A percentile compares a stretch with the other conserved stretches of the same genome.
phyloP scores from a whole-genome alignment of 2,888 invertebrate genomes.

The Lamproptera curius region DNA sequence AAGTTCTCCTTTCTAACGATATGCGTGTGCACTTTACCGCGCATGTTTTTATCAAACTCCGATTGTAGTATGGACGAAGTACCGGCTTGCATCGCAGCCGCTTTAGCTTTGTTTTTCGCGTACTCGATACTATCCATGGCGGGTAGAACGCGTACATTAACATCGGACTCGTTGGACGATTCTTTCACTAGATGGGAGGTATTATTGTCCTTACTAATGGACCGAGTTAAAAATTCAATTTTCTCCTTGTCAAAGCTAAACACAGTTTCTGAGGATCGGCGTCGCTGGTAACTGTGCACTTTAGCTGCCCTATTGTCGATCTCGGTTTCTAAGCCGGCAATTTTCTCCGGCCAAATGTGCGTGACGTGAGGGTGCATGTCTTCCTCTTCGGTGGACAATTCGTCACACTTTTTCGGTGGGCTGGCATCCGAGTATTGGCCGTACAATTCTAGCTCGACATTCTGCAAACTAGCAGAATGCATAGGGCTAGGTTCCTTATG shows the following conservation, averaged over 20 bases:
- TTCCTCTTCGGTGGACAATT: conserved; percentile 73
- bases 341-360: conserved; percentile 78
- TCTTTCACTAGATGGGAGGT: conserved; percentile 64
- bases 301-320: conserved; percentile 67
- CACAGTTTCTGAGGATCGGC: conserved; percentile 84
- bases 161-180: conserved; percentile 73
- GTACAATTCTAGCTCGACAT: conserved; percentile 83
- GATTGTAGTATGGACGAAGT: conserved; percentile 78
- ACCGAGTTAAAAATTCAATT: conserved; percentile 83
- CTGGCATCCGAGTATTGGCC: conserved; percentile 55
- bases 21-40: conserved; percentile 60
- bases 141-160: conserved; percentile 66
- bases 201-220: conserved; percentile 60
- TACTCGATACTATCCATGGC: conserved; percentile 77
- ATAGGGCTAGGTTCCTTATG: conserved; percentile 79
- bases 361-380: conserved; percentile 69
- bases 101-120: conserved; percentile 75
- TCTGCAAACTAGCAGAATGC: conserved; percentile 83
- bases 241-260: conserved; percentile 88
- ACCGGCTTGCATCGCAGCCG: conserved; percentile 55
- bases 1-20: conserved; percentile 74
- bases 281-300: conserved; percentile 75
- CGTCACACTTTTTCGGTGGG: conserved; percentile 60
- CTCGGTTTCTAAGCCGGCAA: conserved; percentile 72
- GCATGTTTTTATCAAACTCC: conserved; percentile 79